A percentile compares a stretch with the other conserved stretches of the same genome.
These are phyloP conservation scores for Pseudomugil gertrudae DNA, from an alignment of 2,797 vertebrate species.

Conservation along the genomic window DNA sequence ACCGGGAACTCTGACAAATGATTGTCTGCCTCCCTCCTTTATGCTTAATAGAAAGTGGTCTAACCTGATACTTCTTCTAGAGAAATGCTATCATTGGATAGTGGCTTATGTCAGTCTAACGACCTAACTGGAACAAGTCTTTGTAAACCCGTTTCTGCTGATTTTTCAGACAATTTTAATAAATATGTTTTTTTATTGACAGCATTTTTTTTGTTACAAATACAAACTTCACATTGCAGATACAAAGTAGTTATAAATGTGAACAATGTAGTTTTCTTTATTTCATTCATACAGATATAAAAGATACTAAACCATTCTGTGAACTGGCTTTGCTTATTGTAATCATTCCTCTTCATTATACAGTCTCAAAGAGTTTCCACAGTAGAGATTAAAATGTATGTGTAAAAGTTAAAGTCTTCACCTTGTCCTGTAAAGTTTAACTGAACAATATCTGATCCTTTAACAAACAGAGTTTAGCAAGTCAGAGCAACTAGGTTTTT, in stretches of 20 bases:
- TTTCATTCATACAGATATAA: too few relatives aligned
- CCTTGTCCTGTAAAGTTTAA: background rate
- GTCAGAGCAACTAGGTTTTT: background rate
- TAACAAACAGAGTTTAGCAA: background rate
- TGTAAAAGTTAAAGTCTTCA: background rate
- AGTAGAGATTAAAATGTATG: background rate
- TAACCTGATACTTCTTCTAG: slow-evolving; percentile 60
- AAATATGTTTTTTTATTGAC: background rate
- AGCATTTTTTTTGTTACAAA: background rate
- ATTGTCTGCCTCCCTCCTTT: slow-evolving; percentile 44
- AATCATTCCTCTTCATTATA: background rate
- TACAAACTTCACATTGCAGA: background rate
- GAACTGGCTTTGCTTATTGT: background rate
- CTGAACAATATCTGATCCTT: background rate
- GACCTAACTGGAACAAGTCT: background rate
- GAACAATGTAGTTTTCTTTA: too few relatives aligned
- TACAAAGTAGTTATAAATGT: background rate
- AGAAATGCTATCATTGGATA: slow-evolving; percentile 19
- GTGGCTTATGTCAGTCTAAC: slow-evolving; percentile 3
- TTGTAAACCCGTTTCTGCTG: slow-evolving; percentile 18
- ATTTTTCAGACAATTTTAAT: slow-evolving; percentile 25
- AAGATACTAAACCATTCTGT: background rate
- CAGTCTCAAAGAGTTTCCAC: background rate
- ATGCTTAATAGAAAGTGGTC: slow-evolving; percentile 74
- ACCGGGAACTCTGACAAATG: slow-evolving; percentile 68